Conservation (phyloP, 2,797 vertebrate species). For the Dendrocincla fuliginosa region DNA sequence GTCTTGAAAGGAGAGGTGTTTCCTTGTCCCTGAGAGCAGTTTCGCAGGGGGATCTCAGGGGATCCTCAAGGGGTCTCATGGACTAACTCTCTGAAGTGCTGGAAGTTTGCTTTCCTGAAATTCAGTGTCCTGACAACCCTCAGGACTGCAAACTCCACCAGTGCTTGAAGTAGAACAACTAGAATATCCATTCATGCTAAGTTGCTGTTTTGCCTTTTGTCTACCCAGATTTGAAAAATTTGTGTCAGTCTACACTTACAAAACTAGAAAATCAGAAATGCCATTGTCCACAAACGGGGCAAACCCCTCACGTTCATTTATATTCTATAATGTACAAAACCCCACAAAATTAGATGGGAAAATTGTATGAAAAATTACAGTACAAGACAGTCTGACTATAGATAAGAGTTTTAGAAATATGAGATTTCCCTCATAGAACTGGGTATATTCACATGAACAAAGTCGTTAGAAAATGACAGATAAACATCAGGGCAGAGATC, state of each 20-base stretch:
- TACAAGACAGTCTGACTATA: background rate
- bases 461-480: conserved; percentile 47
- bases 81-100: background rate
- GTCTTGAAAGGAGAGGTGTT: background rate
- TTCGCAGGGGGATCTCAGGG: background rate
- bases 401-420: conserved; percentile 12
- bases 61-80: background rate
- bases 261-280: background rate
- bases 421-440: background rate
- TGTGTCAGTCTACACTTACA: background rate
- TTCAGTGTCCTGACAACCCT: background rate
- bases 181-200: background rate
- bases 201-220: background rate
- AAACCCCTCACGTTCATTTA: background rate
- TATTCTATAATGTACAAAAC: background rate
- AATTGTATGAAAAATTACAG: conserved; percentile 15
- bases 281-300: background rate
- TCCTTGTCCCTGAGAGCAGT: background rate
- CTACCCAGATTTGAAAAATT: background rate
- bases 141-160: background rate
- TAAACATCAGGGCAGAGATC: conserved; percentile 47
- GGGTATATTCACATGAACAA: background rate
- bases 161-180: background rate
- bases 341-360: background rate
- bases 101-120: background rate